phyloP scores from a whole-genome alignment of 2,113 vertebrate species.

The Muntiacus reevesi region DNA sequence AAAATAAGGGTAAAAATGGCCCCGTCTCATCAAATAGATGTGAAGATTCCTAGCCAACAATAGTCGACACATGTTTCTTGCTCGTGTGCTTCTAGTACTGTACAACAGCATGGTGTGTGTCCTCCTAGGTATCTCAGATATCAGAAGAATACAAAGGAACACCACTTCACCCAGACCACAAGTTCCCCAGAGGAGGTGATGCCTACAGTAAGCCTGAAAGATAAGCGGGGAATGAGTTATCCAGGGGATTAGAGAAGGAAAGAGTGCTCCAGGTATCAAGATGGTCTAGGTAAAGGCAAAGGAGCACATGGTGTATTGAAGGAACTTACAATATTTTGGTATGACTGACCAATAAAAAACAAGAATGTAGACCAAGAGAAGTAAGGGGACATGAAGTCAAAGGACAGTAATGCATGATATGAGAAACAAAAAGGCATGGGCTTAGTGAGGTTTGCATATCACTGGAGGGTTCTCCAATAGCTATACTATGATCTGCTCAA shows the following conservation, averaged over 20 bases:
- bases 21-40: neutral
- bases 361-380: neutral
- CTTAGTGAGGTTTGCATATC: neutral
- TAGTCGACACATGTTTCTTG: fast-evolving
- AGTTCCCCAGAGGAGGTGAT: neutral
- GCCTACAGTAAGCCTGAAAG: neutral
- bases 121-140: fast-evolving
- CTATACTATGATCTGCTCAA: neutral
- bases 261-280: neutral
- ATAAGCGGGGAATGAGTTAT: neutral
- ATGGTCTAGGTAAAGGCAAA: neutral
- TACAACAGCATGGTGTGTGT: fast-evolving
- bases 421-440: neutral
- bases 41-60: neutral
- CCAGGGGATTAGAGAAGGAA: neutral
- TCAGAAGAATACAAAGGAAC: too few species aligned
- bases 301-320: neutral
- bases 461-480: neutral
- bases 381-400: neutral
- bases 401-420: neutral
- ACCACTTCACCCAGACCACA: neutral
- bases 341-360: neutral
- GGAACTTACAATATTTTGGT: neutral
- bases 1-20: neutral
- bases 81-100: neutral